Conservation (phyloP, 2,888 invertebrate species). For the Epirrita christyi region DNA sequence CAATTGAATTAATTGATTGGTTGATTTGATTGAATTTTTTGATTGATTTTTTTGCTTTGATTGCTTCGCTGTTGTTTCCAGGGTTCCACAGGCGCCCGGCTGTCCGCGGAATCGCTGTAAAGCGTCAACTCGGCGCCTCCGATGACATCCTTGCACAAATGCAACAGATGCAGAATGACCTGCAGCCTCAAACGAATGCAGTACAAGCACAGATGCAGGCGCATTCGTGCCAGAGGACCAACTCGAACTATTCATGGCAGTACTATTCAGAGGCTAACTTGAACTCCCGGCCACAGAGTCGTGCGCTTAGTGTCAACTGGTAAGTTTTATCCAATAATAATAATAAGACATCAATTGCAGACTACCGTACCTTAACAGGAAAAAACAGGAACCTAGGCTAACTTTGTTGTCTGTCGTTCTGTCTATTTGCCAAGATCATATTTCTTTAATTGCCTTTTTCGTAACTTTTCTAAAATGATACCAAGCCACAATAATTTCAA, state of each 20-base stretch:
- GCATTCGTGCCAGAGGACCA: slow-evolving; percentile 70
- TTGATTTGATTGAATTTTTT: too few relatives aligned
- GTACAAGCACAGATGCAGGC: slow-evolving; percentile 53
- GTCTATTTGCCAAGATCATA: too few relatives aligned
- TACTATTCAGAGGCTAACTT: slow-evolving; percentile 87
- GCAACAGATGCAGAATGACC: slow-evolving; percentile 92
- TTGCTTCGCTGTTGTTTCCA: slow-evolving; percentile 32
- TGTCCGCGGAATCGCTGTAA: slow-evolving; percentile 91
- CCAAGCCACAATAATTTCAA: too few relatives aligned
- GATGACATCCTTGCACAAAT: slow-evolving; percentile 93
- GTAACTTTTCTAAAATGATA: too few relatives aligned
- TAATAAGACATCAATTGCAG: too few relatives aligned
- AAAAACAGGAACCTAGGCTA: too few relatives aligned
- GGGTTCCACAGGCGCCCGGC: slow-evolving; percentile 94
- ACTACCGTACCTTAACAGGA: too few relatives aligned
- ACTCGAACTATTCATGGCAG: slow-evolving; percentile 85
- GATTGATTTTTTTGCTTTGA: too few relatives aligned
- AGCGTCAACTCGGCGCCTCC: slow-evolving; percentile 93
- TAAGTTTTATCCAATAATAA: too few relatives aligned
- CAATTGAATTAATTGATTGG: too few relatives aligned
- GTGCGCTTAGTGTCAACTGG: slow-evolving; percentile 73
- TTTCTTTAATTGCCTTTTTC: too few relatives aligned
- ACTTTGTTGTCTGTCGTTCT: too few relatives aligned
- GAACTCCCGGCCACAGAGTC: slow-evolving; percentile 73
- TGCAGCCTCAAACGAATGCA: slow-evolving; percentile 68